Evolutionary conservation across 2,888 invertebrate genomes (phyloP).

Genomic region (Stenchaetothrips biformis): DNA sequence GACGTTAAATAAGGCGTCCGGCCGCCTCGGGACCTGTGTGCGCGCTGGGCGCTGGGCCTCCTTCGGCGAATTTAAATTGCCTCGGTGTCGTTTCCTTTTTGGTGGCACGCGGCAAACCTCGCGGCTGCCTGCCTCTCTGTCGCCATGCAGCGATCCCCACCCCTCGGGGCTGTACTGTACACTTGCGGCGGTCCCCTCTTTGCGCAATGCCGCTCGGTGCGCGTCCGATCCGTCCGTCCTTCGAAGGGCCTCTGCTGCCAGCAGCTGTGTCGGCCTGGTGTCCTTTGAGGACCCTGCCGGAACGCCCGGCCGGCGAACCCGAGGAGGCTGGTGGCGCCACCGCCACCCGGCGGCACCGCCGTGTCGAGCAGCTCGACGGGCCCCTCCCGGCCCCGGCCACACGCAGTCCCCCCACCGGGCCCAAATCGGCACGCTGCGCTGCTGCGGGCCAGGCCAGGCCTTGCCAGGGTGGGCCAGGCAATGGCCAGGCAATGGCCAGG

Average conservation of each 20-base stretch:
- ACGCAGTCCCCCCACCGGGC: neutral
- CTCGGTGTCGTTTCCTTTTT: neutral
- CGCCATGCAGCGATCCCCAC: neutral
- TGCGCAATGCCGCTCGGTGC: neutral
- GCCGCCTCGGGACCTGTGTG: neutral
- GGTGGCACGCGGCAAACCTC: neutral
- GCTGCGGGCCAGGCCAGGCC: too few species aligned
- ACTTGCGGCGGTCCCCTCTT: neutral
- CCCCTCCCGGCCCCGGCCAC: neutral
- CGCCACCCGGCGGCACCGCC: neutral
- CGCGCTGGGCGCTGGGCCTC: neutral
- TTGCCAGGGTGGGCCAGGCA: neutral
- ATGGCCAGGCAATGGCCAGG: neutral
- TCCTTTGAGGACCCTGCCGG: neutral
- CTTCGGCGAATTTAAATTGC: constrained; percentile 1
- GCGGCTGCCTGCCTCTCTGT: neutral
- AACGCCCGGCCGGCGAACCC: neutral
- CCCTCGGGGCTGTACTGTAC: neutral
- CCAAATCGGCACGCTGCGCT: neutral
- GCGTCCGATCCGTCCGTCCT: neutral
- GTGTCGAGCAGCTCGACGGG: neutral
- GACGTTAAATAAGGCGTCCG: constrained; percentile 12
- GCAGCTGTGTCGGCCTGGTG: neutral
- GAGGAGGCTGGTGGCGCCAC: neutral
- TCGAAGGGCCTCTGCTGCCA: neutral